Evolutionary conservation across 2,797 vertebrate genomes (phyloP), one percentile per base, ranked within the genome.

Genomic region (Takifugu rubripes): DNA sequence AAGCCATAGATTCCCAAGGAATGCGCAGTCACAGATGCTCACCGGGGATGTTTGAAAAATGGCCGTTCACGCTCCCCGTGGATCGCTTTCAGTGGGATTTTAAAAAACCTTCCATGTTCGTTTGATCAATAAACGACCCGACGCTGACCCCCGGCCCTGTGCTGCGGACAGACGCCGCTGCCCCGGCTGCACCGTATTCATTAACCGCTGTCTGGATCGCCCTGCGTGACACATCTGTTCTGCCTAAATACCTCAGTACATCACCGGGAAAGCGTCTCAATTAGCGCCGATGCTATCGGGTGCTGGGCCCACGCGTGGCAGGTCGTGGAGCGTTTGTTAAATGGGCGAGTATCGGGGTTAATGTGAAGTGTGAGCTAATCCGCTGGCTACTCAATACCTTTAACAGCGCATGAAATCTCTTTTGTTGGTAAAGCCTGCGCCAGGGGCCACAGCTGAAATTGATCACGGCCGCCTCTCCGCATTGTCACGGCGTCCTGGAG

Each of bases 351-450:
- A 79, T 77, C 72, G 70, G 82, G 83, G 84, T 87, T 86, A 87
- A 87, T 82, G 85, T 86, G 82, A 79, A 84, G 82, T 77, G 76
- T 66, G 78, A 78, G 84, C 81, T 90, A 88, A 90, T 89, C 84
- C 88, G 84, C 81, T 75, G 83, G 71, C 85, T 82, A 87, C 82
- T 89, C 88, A 73, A 87, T 88, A 86, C 79, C 79, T 77, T 86
- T 89, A 90, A 90, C 87, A 83, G 87, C 25, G 78, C 87, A 83
- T 90, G 84, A 87, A 89, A 90, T 89, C 89, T 88, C 77, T 82
- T 89, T 84, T 89, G 87, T 88, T 88, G 77, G 87, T 87, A 85
- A 88, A 89, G 84, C 77, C 71, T 74, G 69, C 48, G 81, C 84
- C 80, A 64, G 49, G 33, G 82, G 79, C 80, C 82, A 83, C 87